Evolutionary conservation across 2,113 vertebrate species (phyloP).

Genomic region (Vidua chalybeata): DNA sequence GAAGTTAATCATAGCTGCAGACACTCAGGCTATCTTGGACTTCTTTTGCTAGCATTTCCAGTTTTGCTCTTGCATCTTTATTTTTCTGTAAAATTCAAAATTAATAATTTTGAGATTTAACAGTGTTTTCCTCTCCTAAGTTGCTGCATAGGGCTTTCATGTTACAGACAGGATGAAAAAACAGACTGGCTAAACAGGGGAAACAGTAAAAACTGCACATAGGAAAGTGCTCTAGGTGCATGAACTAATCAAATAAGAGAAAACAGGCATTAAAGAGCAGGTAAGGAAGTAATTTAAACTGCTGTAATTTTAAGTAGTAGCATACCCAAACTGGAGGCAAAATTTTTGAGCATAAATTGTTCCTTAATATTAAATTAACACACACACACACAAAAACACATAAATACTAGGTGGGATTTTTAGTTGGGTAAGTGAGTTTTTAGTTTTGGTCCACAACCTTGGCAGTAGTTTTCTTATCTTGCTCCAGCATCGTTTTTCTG

Average conservation of each 20-base stretch:
- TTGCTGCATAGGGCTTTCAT: not conserved
- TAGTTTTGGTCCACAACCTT: not conserved
- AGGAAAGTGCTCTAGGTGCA: not conserved
- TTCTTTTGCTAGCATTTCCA: not conserved
- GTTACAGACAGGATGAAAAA: not conserved
- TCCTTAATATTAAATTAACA: not conserved
- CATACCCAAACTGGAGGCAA: not conserved
- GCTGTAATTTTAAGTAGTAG: not conserved
- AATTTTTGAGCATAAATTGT: not conserved
- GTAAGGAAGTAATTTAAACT: slow-evolving; percentile 13
- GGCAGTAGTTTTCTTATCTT: not conserved
- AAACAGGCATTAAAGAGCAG: not conserved
- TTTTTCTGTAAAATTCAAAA: not conserved
- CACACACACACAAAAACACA: not conserved
- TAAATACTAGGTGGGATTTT: not conserved
- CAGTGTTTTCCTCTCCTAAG: not conserved
- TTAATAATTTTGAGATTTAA: not conserved
- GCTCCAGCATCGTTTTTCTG: not conserved
- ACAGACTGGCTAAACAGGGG: not conserved
- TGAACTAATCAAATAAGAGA: slow-evolving; percentile 7
- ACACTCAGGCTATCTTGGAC: not conserved
- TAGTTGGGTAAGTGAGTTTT: not conserved
- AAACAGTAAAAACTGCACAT: not conserved
- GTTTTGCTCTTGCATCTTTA: not conserved
- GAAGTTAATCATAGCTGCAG: not conserved